A percentile compares a stretch with the other conserved stretches of the same genome.
These are phyloP conservation scores for Euzetes globulus DNA, from an alignment of 2,888 invertebrate genomes.

Conservation along the genomic window DNA sequence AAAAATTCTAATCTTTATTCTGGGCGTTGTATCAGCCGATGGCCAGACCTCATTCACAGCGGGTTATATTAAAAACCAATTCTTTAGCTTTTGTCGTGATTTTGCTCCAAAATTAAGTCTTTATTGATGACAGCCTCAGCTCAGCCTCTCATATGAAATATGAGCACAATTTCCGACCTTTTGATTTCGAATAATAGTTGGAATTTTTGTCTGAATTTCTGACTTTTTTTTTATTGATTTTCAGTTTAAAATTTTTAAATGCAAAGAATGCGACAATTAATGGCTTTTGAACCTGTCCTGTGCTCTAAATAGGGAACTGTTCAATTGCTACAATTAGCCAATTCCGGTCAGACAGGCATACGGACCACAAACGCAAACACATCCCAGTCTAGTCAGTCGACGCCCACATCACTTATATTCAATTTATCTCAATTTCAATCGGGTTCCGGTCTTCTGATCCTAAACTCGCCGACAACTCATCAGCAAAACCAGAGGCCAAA, in stretches of 20 bases:
- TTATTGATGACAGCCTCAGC: neutral
- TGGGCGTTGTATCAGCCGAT: neutral
- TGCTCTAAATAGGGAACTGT: slow-evolving; percentile 16
- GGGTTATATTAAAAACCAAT: neutral
- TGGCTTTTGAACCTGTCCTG: too few species aligned
- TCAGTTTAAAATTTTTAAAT: neutral
- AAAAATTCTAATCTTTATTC: neutral
- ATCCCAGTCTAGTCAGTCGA: slow-evolving; percentile 8
- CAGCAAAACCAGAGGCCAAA: neutral
- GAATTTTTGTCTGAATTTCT: neutral
- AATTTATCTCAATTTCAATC: slow-evolving; percentile 73
- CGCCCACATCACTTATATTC: slow-evolving; percentile 56
- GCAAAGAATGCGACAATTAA: neutral
- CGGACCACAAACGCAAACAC: slow-evolving; percentile 31
- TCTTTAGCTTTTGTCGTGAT: neutral
- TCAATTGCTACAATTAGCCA: slow-evolving; percentile 13
- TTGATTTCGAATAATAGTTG: too few species aligned
- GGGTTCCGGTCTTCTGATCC: slow-evolving; percentile 68
- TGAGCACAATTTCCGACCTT: too few species aligned
- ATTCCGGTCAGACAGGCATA: slow-evolving; percentile 16
- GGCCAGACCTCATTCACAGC: neutral
- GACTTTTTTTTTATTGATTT: neutral
- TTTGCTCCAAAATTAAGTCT: neutral
- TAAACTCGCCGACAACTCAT: slow-evolving; percentile 58
- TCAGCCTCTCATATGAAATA: too few species aligned